Evolutionary conservation across 1,140 invertebrate genomes (phyloP).

Genomic region (Aphis craccivora): DNA sequence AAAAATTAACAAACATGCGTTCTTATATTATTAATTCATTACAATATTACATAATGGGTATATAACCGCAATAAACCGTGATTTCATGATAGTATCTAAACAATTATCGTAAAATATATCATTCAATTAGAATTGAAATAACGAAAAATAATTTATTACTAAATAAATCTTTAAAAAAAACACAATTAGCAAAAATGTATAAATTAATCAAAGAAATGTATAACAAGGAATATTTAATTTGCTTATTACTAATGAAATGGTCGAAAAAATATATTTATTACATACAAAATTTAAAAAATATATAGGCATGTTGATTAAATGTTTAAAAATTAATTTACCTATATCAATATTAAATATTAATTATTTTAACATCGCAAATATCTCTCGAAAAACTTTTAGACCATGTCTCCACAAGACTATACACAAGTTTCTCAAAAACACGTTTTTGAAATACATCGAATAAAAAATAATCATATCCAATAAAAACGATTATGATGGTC

Average conservation of each 20-base stretch:
- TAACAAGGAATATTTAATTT: neutral
- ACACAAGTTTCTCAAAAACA: neutral
- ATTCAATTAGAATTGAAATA: neutral
- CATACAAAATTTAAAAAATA: too few relatives aligned
- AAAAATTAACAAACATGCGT: neutral
- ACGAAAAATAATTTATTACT: neutral
- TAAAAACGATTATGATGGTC: neutral
- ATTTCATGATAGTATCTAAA: neutral
- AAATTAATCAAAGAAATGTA: neutral
- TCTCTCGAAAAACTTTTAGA: neutral
- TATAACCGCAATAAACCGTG: neutral
- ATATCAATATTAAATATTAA: neutral
- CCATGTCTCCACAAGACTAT: neutral
- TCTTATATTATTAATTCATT: neutral
- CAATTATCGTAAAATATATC: neutral
- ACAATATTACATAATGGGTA: neutral
- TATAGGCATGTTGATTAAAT: neutral
- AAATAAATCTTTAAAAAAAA: neutral
- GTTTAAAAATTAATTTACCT: neutral
- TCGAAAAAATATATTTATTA: too few relatives aligned
- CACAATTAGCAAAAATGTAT: neutral
- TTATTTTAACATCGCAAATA: neutral
- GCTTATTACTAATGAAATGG: neutral
- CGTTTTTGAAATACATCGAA: neutral
- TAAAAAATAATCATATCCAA: slow-evolving; percentile 3